Evolutionary conservation across 2,797 vertebrate genomes (phyloP).

Genomic region (Syngnathus acus): DNA sequence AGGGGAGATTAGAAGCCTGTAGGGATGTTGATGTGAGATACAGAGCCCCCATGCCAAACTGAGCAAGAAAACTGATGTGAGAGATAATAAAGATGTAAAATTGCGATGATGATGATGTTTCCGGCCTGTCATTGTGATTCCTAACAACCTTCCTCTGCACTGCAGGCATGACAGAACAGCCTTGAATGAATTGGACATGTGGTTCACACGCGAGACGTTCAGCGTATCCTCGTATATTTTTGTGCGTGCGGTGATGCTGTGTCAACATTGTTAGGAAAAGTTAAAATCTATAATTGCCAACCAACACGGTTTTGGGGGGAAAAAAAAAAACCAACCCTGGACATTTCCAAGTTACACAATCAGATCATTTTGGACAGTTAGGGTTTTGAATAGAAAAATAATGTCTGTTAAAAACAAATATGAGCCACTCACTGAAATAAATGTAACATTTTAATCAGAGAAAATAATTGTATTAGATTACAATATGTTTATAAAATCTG

Average conservation of each 20-base stretch:
- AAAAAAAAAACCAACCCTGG: not conserved
- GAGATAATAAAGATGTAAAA: conserved; percentile 55
- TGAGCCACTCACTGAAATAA: not conserved
- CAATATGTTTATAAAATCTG: not conserved
- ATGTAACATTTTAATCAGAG: too few species aligned
- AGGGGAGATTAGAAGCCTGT: conserved; percentile 23
- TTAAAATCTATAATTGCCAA: not conserved
- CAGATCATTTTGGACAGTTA: not conserved
- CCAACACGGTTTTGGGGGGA: not conserved
- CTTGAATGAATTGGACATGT: conserved; percentile 27
- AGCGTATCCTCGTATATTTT: not conserved
- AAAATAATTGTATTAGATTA: not conserved
- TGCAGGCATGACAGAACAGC: conserved; percentile 41
- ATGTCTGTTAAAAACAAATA: not conserved
- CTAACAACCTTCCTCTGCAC: conserved; percentile 35
- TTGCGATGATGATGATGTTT: conserved; percentile 34
- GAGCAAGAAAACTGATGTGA: conserved; percentile 49
- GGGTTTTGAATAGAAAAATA: not conserved
- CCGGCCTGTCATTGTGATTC: conserved; percentile 37
- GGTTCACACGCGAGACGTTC: not conserved
- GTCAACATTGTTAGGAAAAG: conserved; percentile 4
- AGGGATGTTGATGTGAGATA: conserved; percentile 50
- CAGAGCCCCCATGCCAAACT: conserved; percentile 50
- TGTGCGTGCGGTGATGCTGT: not conserved
- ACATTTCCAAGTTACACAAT: not conserved